Percentiles rank a stretch among this genome's conserved stretches.
These are phyloP conservation scores for Pollenia amentaria DNA, from an alignment of 2,888 invertebrate species.

Conservation along the genomic window DNA sequence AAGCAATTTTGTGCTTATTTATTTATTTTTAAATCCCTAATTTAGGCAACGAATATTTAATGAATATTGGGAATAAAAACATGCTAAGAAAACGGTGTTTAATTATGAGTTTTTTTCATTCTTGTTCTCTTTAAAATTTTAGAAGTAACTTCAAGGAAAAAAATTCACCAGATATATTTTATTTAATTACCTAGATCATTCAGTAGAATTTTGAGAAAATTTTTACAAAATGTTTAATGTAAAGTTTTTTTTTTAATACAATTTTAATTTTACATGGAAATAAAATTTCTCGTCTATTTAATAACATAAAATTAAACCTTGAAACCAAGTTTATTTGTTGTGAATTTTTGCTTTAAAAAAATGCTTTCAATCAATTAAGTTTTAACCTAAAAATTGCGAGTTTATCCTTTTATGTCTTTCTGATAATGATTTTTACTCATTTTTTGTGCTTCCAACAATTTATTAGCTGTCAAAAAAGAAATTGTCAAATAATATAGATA, in stretches of 20 bases:
- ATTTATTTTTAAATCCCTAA: constrained; percentile 16
- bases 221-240: no score
- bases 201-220: no score
- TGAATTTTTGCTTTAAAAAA: no score
- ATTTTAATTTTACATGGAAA: no score
- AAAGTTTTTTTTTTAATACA: no score
- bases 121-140: background rate
- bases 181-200: no score
- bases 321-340: no score
- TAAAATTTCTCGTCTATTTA: no score
- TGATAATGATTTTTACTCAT: background rate
- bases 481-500: constrained; percentile 51
- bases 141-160: background rate
- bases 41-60: constrained; percentile 32
- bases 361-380: background rate
- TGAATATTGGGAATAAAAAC: background rate
- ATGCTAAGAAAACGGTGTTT: background rate
- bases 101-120: constrained; percentile 5
- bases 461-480: constrained; percentile 44
- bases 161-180: no score
- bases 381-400: background rate
- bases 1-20: background rate
- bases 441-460: background rate
- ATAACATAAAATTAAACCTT: no score
- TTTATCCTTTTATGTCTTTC: background rate